Percentiles rank a stretch among this genome's conserved stretches.
These are phyloP conservation scores for Agrilus biguttatus DNA, from an alignment of 2,888 invertebrate species.

Conservation along the genomic window DNA sequence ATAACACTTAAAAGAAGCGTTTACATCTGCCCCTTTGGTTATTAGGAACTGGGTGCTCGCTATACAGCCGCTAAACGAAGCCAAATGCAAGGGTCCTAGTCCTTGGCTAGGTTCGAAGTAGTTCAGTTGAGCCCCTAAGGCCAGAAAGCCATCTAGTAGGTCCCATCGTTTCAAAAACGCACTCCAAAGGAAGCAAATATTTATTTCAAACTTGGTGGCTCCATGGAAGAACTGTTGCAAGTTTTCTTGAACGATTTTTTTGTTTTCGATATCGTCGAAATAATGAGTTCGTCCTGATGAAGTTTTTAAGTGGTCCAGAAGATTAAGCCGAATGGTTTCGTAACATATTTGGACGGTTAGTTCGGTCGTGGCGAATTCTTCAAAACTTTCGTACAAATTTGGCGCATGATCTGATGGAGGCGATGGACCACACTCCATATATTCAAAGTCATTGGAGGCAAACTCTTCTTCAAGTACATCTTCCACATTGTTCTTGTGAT, in stretches of 20 bases:
- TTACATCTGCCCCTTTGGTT: conserved; percentile 51
- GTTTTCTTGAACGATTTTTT: conserved; percentile 45
- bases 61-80: conserved; percentile 64
- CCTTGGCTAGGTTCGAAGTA: conserved; percentile 58
- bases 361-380: conserved; percentile 48
- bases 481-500: conserved; percentile 12
- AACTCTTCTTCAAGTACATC: conserved; percentile 49
- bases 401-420: conserved; percentile 70
- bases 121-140: conserved; percentile 54
- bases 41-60: conserved; percentile 57
- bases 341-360: conserved; percentile 57
- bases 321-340: conserved; percentile 57
- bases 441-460: conserved; percentile 56
- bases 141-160: conserved; percentile 46
- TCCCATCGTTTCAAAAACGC: conserved; percentile 58
- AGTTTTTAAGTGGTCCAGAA: conserved; percentile 58
- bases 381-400: conserved; percentile 69
- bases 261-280: conserved; percentile 60
- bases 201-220: conserved; percentile 52
- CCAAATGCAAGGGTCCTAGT: conserved; percentile 59
- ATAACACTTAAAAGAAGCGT: conserved; percentile 54
- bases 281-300: conserved; percentile 51
- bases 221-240: conserved; percentile 35
- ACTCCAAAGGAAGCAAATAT: conserved; percentile 58
- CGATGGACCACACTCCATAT: conserved; percentile 66